Evolutionary conservation across 2,888 invertebrate species (phyloP).

Genomic region (Heliconius erato): DNA sequence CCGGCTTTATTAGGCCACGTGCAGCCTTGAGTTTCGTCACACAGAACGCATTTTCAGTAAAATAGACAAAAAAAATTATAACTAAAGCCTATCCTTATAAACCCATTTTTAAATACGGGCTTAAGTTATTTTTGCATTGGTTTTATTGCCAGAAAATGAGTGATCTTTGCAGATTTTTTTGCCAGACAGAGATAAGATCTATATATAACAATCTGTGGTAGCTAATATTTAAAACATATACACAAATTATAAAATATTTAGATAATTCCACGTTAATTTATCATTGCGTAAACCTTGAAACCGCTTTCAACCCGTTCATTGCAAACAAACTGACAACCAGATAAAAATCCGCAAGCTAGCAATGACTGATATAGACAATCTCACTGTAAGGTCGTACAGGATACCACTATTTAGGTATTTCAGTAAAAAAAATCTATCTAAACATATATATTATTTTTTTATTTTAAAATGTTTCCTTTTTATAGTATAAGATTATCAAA

Average conservation of each 20-base stretch:
- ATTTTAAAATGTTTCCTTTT: no score
- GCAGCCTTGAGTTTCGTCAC: no score
- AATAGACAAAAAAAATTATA: no score
- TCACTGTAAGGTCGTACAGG: background rate
- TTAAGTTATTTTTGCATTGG: background rate
- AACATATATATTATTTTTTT: no score
- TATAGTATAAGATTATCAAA: no score
- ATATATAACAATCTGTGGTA: background rate
- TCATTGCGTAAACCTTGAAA: slow-evolving; percentile 23
- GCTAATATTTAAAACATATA: background rate
- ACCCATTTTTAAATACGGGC: no score
- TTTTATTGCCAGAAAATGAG: no score
- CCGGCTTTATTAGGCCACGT: background rate
- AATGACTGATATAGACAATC: slow-evolving; percentile 5
- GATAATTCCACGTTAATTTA: background rate
- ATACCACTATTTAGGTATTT: slow-evolving; percentile 5
- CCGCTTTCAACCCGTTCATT: background rate
- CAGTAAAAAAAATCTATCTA: background rate
- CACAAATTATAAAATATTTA: background rate
- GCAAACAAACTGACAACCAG: background rate
- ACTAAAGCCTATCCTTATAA: no score
- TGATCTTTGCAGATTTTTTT: background rate
- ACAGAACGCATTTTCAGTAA: no score
- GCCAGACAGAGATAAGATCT: background rate
- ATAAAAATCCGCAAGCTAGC: background rate